Base-by-base conservation (phyloP, 2,797 vertebrate species). In the Sebastes glaucus region DNA sequence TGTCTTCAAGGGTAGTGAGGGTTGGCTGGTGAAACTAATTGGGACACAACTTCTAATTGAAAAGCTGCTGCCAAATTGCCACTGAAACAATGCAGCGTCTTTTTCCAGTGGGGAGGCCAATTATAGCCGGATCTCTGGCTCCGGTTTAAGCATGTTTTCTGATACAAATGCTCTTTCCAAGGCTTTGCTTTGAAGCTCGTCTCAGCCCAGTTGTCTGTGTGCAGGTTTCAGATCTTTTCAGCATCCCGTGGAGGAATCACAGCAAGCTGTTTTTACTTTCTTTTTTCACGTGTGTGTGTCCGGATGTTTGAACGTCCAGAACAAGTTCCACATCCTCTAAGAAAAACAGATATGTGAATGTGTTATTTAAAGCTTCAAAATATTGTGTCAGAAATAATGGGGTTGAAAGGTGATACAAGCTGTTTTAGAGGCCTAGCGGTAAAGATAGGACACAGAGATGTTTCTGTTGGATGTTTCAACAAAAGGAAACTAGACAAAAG, bases 401-500 rank as follows among this genome's bases (percentile, higher is more conserved):
- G 32, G 16, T 11, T 2, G 80, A 66, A 84, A 87, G 23, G 2
- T 77, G 74, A 87, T 56, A 71, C 56, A 28, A 67, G 64, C 22
- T 49, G 7, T 77, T 63, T 71, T 28, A 56, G 23, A 78, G n/a
- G 23, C 25, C 6, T 11, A 14, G 46, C 38, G 66, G 30, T 18
- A 11, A 11, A 77, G 28, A 74, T 2, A 9, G 7, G 62, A 70
- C 22, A 75, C 18, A 23, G 18, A 82, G 57, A 27, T 20, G 64
- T 72, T 77, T 78, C 30, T 68, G 23, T 35, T n/a, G 18, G 30
- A 76, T 28, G 53, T 53, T 72, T 20, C 77, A 57, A 88, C 73
- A 86, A 89, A 89, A 62, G 52, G 23, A 10, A 57, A 23, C 27
- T 11, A 23, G 23, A 60, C 18, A 78, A 88, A 88, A 81, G 62